Evolutionary conservation across 37 sponge, comb jelly and placozoan species (phyloP), one percentile per base, ranked within the genome.

Genomic region (Ianthella basta): DNA sequence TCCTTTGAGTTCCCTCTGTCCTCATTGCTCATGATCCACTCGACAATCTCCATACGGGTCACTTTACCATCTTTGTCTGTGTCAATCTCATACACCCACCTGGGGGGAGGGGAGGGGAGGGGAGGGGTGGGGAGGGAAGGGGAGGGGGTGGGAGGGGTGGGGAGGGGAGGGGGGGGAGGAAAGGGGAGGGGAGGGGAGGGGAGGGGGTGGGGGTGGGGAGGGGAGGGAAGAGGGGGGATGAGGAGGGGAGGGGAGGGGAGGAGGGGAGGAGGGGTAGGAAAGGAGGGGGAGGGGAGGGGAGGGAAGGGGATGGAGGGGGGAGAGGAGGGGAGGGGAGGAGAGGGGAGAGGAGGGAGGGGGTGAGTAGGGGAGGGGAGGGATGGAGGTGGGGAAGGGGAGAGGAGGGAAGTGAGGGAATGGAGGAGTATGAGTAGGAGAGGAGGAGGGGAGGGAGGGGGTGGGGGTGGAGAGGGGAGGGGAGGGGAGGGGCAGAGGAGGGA

Each of bases 121-220:
- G 50, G 93, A 94, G 73, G 95, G 96, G 21, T 90, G 89, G 53
- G 37, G 72, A 38, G 39, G 73, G 60, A 16, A 89, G 85, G 57
- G 72, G 87, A 39, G 89, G 84, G 10, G 12, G 74, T n/a, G 72
- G 50, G 93, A 94, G 73, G 95, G 96, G 21, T 90, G 89, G 53
- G 37, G 72, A 38, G 39, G 73, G 60, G 24, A 89, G 85, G 57
- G 72, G 87, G 37, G 89, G 84, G 10, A 3, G 74, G 38, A 73
- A 84, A 19, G 83, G 83, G 24, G 91, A 93, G 84, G 87, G 85
- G 59, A 15, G 54, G 19, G 54, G 65, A 3, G 30, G 25, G 15
- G 77, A 75, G 25, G 40, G 37, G 44, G 33, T 10, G 25, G 15
- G 77, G 35, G 25, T 15, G 37, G 44, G 33, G 37, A 19, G 39